Percentiles rank a stretch among this genome's conserved stretches.
phyloP scores from a whole-genome alignment of 2,888 invertebrate genomes.

The Lithophane ornitopus region DNA sequence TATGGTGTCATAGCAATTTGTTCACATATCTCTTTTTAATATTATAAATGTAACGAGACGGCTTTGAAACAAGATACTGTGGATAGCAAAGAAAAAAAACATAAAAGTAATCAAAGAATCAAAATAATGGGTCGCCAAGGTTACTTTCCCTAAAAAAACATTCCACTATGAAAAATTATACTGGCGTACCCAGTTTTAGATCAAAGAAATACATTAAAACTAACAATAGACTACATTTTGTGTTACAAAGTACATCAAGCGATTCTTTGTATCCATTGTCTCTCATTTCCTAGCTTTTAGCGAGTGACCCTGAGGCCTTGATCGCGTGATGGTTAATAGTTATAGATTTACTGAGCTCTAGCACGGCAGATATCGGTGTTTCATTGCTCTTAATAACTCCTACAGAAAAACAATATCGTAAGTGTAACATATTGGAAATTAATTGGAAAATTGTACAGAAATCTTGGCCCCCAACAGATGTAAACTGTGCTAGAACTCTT shows the following conservation, averaged over 20 bases:
- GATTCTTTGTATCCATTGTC: conserved; percentile 45
- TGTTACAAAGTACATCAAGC: not conserved
- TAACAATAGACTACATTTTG: not conserved
- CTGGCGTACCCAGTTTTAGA: not conserved
- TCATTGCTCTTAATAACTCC: conserved; percentile 20
- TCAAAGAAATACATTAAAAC: not conserved
- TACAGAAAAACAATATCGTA: not conserved
- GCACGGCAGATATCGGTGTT: conserved; percentile 30
- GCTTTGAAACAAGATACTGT: conserved; percentile 12
- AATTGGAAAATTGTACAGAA: not conserved
- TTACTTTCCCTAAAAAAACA: not conserved
- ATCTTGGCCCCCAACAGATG: not conserved
- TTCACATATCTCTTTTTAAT: conserved; percentile 56
- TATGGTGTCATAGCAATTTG: conserved; percentile 27
- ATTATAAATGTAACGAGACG: conserved; percentile 31
- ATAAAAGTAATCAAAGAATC: too few relatives aligned
- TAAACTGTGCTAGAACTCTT: conserved; percentile 15
- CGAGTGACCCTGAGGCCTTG: conserved; percentile 61
- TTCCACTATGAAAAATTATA: not conserved
- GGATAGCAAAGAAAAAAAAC: not conserved
- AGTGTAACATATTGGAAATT: not conserved
- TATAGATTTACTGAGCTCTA: conserved; percentile 39
- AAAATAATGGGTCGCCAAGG: too few relatives aligned
- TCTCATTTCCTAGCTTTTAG: conserved; percentile 41
- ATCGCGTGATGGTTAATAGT: conserved; percentile 54